Evolutionary conservation across 2,888 invertebrate species (phyloP).

Genomic region (Scaptomyza tumidula): DNA sequence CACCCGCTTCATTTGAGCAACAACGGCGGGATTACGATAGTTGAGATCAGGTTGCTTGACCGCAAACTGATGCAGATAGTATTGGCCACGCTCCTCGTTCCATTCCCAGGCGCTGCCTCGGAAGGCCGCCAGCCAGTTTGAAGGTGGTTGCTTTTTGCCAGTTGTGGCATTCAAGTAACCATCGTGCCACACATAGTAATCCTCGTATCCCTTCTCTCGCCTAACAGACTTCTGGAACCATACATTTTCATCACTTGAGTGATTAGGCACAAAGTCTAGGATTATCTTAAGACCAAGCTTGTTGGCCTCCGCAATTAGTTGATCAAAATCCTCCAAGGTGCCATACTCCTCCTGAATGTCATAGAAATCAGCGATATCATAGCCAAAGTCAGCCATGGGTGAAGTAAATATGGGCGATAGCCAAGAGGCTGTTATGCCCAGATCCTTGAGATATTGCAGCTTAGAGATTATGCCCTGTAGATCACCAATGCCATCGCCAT

Average conservation of each 20-base stretch:
- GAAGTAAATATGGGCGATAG: slow-evolving; percentile 90
- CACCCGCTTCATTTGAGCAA: slow-evolving; percentile 86
- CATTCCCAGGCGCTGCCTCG: slow-evolving; percentile 91
- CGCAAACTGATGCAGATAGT: slow-evolving; percentile 90
- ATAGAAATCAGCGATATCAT: slow-evolving; percentile 89
- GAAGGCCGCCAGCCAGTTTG: slow-evolving; percentile 86
- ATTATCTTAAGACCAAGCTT: slow-evolving; percentile 85
- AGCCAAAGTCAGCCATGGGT: slow-evolving; percentile 91
- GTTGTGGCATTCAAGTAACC: slow-evolving; percentile 84
- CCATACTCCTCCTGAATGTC: slow-evolving; percentile 89
- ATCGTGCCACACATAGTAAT: slow-evolving; percentile 91
- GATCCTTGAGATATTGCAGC: slow-evolving; percentile 88
- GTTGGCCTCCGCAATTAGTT: slow-evolving; percentile 86
- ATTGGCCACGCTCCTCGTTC: slow-evolving; percentile 88
- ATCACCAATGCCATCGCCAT: slow-evolving; percentile 94
- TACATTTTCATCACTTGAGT: slow-evolving; percentile 91
- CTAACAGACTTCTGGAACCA: slow-evolving; percentile 93
- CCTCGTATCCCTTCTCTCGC: slow-evolving; percentile 87
- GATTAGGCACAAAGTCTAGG: slow-evolving; percentile 90
- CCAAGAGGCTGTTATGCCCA: slow-evolving; percentile 89
- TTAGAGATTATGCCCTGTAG: slow-evolving; percentile 88
- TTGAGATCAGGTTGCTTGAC: slow-evolving; percentile 91
- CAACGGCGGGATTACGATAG: slow-evolving; percentile 88
- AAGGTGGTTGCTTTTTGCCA: slow-evolving; percentile 72
- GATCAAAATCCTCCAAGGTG: slow-evolving; percentile 88